These are phyloP conservation scores for Coboldia fuscipes DNA, from an alignment of 1,140 invertebrate species.

Conservation along the genomic window DNA sequence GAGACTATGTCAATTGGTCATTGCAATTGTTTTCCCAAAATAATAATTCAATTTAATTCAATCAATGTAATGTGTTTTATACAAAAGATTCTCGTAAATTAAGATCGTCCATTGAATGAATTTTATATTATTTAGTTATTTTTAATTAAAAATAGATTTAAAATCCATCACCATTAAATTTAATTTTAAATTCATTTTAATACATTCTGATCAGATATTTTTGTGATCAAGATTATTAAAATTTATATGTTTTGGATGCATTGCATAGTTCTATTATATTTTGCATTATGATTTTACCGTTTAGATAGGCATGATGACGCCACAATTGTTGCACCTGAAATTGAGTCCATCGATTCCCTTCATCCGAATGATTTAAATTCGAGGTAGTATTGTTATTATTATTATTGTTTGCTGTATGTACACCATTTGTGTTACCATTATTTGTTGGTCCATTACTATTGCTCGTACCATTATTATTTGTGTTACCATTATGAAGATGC, in stretches of 20 bases:
- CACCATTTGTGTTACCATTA: background rate
- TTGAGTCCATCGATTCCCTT: conserved; percentile 20
- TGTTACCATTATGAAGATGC: too few species aligned
- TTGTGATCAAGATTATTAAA: conserved; percentile 1
- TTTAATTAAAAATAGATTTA: too few species aligned
- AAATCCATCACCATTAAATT: too few species aligned
- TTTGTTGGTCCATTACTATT: background rate
- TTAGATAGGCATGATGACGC: conserved; percentile 21
- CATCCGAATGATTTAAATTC: conserved; percentile 10
- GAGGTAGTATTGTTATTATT: conserved; percentile 7
- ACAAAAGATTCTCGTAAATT: too few species aligned
- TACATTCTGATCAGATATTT: background rate
- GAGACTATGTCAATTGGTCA: too few species aligned
- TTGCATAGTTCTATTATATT: background rate
- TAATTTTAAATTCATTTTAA: too few species aligned
- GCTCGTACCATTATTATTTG: conserved; percentile 9
- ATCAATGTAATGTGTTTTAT: too few species aligned
- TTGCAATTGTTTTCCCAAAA: too few species aligned
- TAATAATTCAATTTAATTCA: too few species aligned
- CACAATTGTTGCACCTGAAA: conserved; percentile 22
- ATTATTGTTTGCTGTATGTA: background rate
- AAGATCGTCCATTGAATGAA: too few species aligned
- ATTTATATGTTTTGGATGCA: background rate
- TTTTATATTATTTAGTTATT: too few species aligned
- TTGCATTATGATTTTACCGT: conserved; percentile 12